A percentile compares a stretch with the other conserved stretches of the same genome.
Evolutionary conservation across 2,888 invertebrate species (phyloP).

Genomic region (Caprella mutica): DNA sequence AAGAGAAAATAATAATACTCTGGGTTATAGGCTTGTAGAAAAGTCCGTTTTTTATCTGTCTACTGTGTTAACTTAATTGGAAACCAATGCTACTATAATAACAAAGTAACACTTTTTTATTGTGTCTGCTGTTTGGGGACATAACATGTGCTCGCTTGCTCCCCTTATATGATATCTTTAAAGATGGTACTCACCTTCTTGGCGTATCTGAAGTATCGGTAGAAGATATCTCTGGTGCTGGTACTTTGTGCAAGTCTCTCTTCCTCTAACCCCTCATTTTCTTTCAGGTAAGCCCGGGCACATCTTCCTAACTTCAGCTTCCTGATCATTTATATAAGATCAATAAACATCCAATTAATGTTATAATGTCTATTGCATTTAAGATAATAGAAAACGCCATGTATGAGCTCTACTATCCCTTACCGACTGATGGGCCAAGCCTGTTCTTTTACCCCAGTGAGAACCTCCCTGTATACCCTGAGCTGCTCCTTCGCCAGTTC

Average conservation of each 20-base stretch:
- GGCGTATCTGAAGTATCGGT: slow-evolving; percentile 66
- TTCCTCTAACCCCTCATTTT: slow-evolving; percentile 79
- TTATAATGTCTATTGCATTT: not conserved
- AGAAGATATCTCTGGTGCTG: slow-evolving; percentile 71
- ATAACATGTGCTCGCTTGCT: no score
- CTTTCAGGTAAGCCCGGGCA: slow-evolving; percentile 75
- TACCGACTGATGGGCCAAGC: slow-evolving; percentile 39
- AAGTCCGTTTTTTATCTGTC: no score
- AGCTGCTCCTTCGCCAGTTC: slow-evolving; percentile 83
- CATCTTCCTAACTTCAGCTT: slow-evolving; percentile 68
- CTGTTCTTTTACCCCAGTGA: slow-evolving; percentile 62
- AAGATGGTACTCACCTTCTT: slow-evolving; percentile 64
- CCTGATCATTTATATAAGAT: slow-evolving; percentile 39
- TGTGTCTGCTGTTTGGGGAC: not conserved
- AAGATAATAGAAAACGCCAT: not conserved
- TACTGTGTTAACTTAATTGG: no score
- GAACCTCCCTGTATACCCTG: slow-evolving; percentile 77
- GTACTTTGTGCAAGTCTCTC: slow-evolving; percentile 78
- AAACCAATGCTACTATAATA: no score
- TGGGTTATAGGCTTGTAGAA: no score
- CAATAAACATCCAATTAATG: not conserved
- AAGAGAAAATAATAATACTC: no score
- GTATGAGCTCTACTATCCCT: not conserved
- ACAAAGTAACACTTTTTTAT: no score
- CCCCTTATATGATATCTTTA: no score